Percentiles rank a stretch among this genome's conserved stretches.
Evolutionary conservation across 2,888 invertebrate species (phyloP).

Genomic region (Anoplius nigerrimus): DNA sequence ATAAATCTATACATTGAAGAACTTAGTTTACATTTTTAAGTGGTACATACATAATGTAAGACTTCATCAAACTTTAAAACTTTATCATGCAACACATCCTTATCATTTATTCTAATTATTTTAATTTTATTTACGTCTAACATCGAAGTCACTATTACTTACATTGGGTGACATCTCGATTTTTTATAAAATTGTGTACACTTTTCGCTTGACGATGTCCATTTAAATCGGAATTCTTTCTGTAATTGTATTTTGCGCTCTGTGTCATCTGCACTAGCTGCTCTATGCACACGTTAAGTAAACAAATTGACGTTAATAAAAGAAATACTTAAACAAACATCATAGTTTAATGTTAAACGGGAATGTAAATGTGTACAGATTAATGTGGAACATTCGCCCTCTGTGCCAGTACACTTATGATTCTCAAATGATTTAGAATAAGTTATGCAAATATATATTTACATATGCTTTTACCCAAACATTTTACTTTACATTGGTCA

Average conservation of each 20-base stretch:
- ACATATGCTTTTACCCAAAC: slow-evolving; percentile 29
- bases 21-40: slow-evolving; percentile 59
- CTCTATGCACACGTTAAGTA: slow-evolving; percentile 32
- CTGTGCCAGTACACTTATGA: slow-evolving; percentile 1
- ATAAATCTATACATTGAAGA: slow-evolving; percentile 52
- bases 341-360: slow-evolving; percentile 32
- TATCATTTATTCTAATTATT: slow-evolving; percentile 51
- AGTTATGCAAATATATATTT: slow-evolving; percentile 38
- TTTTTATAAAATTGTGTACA: slow-evolving; percentile 32
- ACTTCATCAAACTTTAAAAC: slow-evolving; percentile 52
- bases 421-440: slow-evolving; percentile 15
- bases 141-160: slow-evolving; percentile 66
- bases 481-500: slow-evolving; percentile 50
- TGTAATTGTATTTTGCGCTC: neutral
- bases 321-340: slow-evolving; percentile 23
- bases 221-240: neutral
- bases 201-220: slow-evolving; percentile 10
- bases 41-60: slow-evolving; percentile 54
- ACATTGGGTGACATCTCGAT: slow-evolving; percentile 47
- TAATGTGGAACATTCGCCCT: slow-evolving; percentile 14
- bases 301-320: slow-evolving; percentile 19
- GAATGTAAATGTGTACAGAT: slow-evolving; percentile 39
- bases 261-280: slow-evolving; percentile 33
- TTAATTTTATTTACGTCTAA: slow-evolving; percentile 45
- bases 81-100: slow-evolving; percentile 52